These are phyloP conservation scores for Odontocerum albicorne DNA, from an alignment of 2,888 invertebrate genomes.

Conservation along the genomic window DNA sequence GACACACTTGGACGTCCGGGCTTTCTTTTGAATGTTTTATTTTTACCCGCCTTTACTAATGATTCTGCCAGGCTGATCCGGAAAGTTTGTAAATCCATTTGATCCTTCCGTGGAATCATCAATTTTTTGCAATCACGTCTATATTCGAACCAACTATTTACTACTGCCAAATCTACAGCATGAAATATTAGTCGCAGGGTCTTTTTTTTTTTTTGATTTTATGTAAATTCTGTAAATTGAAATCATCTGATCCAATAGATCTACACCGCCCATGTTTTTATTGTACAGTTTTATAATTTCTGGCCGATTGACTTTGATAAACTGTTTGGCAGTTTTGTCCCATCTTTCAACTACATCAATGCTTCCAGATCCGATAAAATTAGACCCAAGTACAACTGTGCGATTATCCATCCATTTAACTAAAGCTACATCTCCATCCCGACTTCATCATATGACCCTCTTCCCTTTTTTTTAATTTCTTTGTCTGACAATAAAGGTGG, in stretches of 20 bases:
- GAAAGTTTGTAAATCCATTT: constrained; percentile 24
- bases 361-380: constrained; percentile 38
- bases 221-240: constrained; percentile 34
- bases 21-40: no score
- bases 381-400: constrained; percentile 39
- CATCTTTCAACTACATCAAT: constrained; percentile 36
- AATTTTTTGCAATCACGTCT: constrained; percentile 22
- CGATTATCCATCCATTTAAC: constrained; percentile 40
- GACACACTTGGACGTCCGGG: constrained; percentile 1
- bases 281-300: constrained; percentile 39
- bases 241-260: constrained; percentile 37
- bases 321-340: constrained; percentile 34
- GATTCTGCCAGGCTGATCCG: constrained; percentile 6
- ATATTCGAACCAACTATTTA: constrained; percentile 38
- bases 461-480: constrained; percentile 18
- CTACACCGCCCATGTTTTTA: constrained; percentile 40
- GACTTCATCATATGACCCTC: constrained; percentile 26
- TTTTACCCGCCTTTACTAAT: no score
- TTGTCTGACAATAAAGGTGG: constrained; percentile 34
- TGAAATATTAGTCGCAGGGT: constrained; percentile 31
- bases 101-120: constrained; percentile 21
- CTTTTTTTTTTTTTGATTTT: constrained; percentile 31
- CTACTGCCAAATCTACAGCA: constrained; percentile 36
- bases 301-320: constrained; percentile 36
- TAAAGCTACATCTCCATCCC: constrained; percentile 32